Base-by-base conservation (phyloP, 2,113 vertebrate species). In the Telmatochromis sp. region DNA sequence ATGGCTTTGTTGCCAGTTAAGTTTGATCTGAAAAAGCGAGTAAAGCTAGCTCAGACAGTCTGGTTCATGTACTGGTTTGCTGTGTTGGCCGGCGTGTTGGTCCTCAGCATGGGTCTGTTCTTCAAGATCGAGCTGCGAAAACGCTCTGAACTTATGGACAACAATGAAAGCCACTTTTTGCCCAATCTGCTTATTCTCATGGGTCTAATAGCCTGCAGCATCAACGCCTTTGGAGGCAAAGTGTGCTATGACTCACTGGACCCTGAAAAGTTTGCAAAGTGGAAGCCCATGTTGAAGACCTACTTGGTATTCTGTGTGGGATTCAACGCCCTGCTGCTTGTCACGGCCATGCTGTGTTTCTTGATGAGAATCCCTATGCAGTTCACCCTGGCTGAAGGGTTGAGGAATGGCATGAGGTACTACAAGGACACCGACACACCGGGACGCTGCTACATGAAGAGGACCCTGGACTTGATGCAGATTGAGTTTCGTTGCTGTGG, bases 31-130 rank as follows among this genome's bases (percentile, higher is more conserved):
- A 98, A 98, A 96, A 99, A 98, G 95, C 95, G 98, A 31, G 98
- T 99, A 91, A 99, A 98, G 95, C 91, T 99, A 54, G 98, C 99
- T 1, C 99, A 99, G 94, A 96, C 97, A 26, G 97, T 99, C 83
- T 99, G 99, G 99, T 97, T 99, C 60, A 96, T 99, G 97, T 99
- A 98, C 96, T 99, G 98, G 99, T 96, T 98, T 82, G 98, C 98
- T 0, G 97, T 99, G n/a, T 92, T 99, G 91, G 97, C 97, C 1
- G 97, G 98, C 5, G 97, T 99, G 81, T 88, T 98, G 81, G 93
- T 99, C 85, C 98, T 99, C 93, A 96, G 97, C 93, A 95, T 99
- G 95, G 99, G 99, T 8, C 95, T 99, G 49, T 99, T 98, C 94
- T 97, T 99, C 89, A 99, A 99, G 96, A 97, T 99, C 2, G 98